Evolutionary conservation across 2,888 invertebrate genomes (phyloP).

Genomic region (Ligdia adustata): DNA sequence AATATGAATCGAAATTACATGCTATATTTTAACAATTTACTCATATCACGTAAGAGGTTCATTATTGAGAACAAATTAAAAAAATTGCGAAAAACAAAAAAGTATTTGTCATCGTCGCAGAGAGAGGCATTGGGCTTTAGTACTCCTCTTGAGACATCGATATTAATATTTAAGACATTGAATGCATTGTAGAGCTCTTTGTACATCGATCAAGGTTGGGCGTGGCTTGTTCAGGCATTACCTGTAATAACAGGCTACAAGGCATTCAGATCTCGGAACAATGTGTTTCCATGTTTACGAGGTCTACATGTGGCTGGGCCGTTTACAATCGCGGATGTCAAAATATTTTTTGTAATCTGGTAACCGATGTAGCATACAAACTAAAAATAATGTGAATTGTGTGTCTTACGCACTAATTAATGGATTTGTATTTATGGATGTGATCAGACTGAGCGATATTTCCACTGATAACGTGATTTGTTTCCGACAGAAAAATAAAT

Average conservation of each 20-base stretch:
- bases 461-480: too few relatives aligned
- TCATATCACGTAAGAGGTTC: too few relatives aligned
- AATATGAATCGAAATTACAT: too few relatives aligned
- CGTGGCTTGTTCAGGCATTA: slow-evolving; percentile 44
- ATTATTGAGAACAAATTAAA: too few relatives aligned
- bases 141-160: slow-evolving; percentile 17
- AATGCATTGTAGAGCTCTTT: slow-evolving; percentile 30
- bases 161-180: slow-evolving; percentile 40
- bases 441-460: slow-evolving; percentile 48
- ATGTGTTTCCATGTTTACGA: slow-evolving; percentile 53
- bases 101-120: too few relatives aligned
- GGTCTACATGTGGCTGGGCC: slow-evolving; percentile 21
- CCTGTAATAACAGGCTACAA: slow-evolving; percentile 51
- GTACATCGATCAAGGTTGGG: slow-evolving; percentile 57
- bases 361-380: not conserved
- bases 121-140: too few relatives aligned
- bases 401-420: too few relatives aligned
- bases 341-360: slow-evolving; percentile 17
- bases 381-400: too few relatives aligned
- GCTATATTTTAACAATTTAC: too few relatives aligned
- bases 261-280: slow-evolving; percentile 52
- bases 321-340: slow-evolving; percentile 23
- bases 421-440: slow-evolving; percentile 71
- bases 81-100: too few relatives aligned
- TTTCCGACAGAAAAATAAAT: too few relatives aligned